phyloP scores from a whole-genome alignment of 2,888 invertebrate genomes.

The Folsomia manolachei region DNA sequence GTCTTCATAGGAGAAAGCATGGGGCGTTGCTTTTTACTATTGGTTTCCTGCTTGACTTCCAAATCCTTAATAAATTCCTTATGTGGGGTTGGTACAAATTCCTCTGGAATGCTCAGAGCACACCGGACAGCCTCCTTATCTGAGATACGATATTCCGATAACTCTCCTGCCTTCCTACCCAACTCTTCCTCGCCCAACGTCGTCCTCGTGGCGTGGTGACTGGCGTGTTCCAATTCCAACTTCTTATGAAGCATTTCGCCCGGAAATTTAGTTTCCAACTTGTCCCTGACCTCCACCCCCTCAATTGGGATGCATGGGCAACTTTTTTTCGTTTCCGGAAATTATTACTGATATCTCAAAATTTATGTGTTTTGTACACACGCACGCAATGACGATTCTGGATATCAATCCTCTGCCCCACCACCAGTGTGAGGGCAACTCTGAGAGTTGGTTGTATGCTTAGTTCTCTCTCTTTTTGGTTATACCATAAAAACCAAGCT shows the following conservation, averaged over 20 bases:
- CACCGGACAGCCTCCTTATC: slow-evolving; percentile 32
- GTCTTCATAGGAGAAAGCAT: neutral
- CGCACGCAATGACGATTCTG: too few relatives aligned
- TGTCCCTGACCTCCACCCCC: neutral
- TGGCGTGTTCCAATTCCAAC: neutral
- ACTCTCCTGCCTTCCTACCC: neutral
- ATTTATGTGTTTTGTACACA: too few relatives aligned
- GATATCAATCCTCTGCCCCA: too few relatives aligned
- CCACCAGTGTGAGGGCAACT: too few relatives aligned
- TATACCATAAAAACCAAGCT: too few relatives aligned
- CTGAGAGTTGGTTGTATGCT: too few relatives aligned
- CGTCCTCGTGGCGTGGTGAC: neutral
- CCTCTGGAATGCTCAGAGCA: slow-evolving; percentile 40
- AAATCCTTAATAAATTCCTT: slow-evolving; percentile 21
- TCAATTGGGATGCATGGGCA: too few relatives aligned
- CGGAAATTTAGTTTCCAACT: neutral
- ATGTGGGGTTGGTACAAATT: slow-evolving; percentile 32
- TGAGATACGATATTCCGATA: slow-evolving; percentile 15
- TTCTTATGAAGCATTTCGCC: neutral
- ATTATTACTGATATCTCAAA: too few relatives aligned
- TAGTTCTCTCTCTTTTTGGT: too few relatives aligned
- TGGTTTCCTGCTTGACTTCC: neutral
- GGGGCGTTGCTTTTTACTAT: neutral
- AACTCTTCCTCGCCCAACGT: neutral
- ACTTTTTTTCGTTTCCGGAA: neutral